phyloP scores from a whole-genome alignment of 2,888 invertebrate genomes.

The Troglohyphantes excavatus region DNA sequence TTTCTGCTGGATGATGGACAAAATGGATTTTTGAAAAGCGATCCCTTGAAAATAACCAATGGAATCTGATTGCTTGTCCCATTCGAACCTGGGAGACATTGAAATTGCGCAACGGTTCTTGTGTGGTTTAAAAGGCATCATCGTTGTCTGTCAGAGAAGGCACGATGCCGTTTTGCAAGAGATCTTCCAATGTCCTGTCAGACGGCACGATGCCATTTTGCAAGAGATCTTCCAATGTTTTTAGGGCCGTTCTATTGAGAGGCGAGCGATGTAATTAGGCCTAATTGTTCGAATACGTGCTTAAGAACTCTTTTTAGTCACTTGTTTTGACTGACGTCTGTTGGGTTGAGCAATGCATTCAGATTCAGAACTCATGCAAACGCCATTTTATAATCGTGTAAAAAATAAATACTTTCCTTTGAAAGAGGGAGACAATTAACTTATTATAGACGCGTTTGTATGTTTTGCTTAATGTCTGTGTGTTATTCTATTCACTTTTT shows the following conservation, averaged over 20 bases:
- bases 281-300: conserved; percentile 64
- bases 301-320: conserved; percentile 12
- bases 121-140: neutral
- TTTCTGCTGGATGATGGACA: neutral
- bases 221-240: conserved; percentile 42
- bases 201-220: conserved; percentile 19
- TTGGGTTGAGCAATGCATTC: neutral
- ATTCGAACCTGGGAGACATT: neutral
- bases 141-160: neutral
- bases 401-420: neutral
- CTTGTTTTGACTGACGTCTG: conserved; percentile 1
- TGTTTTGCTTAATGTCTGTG: too few relatives aligned
- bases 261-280: conserved; percentile 49
- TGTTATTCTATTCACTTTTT: too few relatives aligned
- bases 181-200: conserved; percentile 41
- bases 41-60: neutral
- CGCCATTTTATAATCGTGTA: too few relatives aligned
- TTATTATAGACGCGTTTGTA: too few relatives aligned
- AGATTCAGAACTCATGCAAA: too few relatives aligned
- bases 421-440: too few relatives aligned
- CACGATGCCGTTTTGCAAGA: conserved; percentile 32
- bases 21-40: neutral
- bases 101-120: neutral
- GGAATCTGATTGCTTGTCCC: conserved; percentile 5
- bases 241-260: conserved; percentile 39